Conservation (phyloP, 2,113 vertebrate species). For the Apistogramma diplotaenia region DNA sequence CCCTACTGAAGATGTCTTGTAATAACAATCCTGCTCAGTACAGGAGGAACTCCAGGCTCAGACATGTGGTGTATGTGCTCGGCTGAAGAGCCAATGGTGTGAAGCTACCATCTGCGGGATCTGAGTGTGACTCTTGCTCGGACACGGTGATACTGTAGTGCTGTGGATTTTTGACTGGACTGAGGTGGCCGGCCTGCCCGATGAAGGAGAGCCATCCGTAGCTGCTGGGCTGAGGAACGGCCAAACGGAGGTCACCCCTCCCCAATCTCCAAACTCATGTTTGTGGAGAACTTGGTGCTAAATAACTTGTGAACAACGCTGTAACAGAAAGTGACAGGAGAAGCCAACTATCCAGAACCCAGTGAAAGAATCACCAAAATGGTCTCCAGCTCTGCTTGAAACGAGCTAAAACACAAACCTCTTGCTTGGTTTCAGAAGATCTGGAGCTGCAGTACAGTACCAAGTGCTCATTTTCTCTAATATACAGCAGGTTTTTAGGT, state of each 20-base stretch:
- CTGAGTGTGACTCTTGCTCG: neutral
- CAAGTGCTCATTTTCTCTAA: neutral
- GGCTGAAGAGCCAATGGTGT: neutral
- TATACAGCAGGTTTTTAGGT: neutral
- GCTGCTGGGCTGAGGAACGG: neutral
- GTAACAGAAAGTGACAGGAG: neutral
- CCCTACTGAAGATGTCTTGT: neutral
- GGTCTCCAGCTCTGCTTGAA: neutral
- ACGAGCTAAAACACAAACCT: neutral
- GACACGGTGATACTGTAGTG: neutral
- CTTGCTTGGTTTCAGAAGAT: neutral
- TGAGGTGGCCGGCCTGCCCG: too few species aligned
- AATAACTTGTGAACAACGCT: neutral
- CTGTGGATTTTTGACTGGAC: neutral
- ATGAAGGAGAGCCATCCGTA: neutral
- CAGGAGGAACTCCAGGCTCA: neutral
- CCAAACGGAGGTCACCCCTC: neutral
- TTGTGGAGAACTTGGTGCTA: neutral
- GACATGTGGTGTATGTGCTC: neutral
- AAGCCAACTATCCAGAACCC: neutral
- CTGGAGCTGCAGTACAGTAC: neutral
- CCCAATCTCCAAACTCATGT: neutral
- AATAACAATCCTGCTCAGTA: neutral
- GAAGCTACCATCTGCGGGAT: neutral
- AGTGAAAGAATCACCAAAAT: neutral